A percentile compares a stretch with the other conserved stretches of the same genome.
Evolutionary conservation across 2,888 invertebrate species (phyloP).

Genomic region (Euzetes globulus): DNA sequence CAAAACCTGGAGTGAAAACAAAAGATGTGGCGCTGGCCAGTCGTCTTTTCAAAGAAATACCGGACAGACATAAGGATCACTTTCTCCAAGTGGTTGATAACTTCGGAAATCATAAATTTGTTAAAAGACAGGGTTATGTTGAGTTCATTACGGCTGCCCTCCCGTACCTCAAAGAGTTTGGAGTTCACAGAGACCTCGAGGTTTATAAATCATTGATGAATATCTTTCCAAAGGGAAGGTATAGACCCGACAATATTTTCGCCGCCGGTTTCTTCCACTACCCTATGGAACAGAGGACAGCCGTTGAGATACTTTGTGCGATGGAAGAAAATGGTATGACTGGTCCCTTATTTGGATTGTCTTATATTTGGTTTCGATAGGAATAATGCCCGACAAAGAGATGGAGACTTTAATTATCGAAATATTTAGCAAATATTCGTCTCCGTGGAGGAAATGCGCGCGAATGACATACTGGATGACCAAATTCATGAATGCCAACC

Average conservation of each 20-base stretch:
- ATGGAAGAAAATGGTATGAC: slow-evolving; percentile 77
- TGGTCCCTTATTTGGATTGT: background rate
- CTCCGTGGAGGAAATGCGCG: slow-evolving; percentile 47
- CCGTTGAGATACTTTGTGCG: slow-evolving; percentile 77
- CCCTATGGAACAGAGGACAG: slow-evolving; percentile 90
- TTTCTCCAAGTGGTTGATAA: slow-evolving; percentile 67
- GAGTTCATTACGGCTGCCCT: slow-evolving; percentile 90
- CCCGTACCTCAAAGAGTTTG: slow-evolving; percentile 77
- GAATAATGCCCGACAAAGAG: slow-evolving; percentile 81
- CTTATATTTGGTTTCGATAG: background rate
- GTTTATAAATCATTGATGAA: slow-evolving; percentile 77
- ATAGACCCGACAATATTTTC: slow-evolving; percentile 70
- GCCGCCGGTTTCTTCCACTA: slow-evolving; percentile 87
- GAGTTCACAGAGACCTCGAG: slow-evolving; percentile 49
- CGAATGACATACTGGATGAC: slow-evolving; percentile 64
- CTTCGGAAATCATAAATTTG: slow-evolving; percentile 61
- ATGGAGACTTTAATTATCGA: slow-evolving; percentile 71
- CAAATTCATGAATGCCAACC: slow-evolving; percentile 81
- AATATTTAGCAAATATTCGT: slow-evolving; percentile 61
- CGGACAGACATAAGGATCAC: slow-evolving; percentile 52
- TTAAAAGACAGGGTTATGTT: slow-evolving; percentile 69
- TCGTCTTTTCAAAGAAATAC: slow-evolving; percentile 27
- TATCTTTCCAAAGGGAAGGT: slow-evolving; percentile 78
- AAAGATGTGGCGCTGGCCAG: slow-evolving; percentile 28
- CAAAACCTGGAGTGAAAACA: background rate